A percentile compares a stretch with the other conserved stretches of the same genome.
These are phyloP conservation scores for Ormia ochracea DNA, from an alignment of 2,888 invertebrate genomes.

Conservation along the genomic window DNA sequence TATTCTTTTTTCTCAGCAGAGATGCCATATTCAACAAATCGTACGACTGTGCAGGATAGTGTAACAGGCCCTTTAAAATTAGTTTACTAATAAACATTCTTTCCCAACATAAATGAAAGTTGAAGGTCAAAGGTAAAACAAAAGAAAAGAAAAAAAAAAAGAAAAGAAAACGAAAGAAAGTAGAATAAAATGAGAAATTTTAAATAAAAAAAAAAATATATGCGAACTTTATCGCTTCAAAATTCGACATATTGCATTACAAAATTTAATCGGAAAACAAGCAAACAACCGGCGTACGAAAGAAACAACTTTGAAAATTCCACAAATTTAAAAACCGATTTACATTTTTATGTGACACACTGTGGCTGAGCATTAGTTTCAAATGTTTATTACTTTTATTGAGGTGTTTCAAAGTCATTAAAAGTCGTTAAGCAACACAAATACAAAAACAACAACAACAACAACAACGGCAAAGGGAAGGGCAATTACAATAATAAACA, in stretches of 20 bases:
- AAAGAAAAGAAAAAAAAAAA: no score
- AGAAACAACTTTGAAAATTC: constrained; percentile 2
- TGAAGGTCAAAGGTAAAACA: no score
- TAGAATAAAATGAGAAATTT: no score
- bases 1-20: no score
- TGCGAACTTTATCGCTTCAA: background rate
- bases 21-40: no score
- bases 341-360: constrained; percentile 54
- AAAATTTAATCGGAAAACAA: constrained; percentile 9
- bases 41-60: no score
- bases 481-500: constrained; percentile 8
- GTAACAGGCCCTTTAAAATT: no score
- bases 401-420: constrained; percentile 38
- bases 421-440: constrained; percentile 16
- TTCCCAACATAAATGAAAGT: no score
- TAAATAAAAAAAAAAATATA: no score
- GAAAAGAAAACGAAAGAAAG: no score
- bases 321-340: constrained; percentile 33
- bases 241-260: background rate
- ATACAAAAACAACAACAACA: constrained; percentile 17
- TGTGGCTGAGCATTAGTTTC: constrained; percentile 33
- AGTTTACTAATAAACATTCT: no score
- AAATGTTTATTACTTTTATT: constrained; percentile 16
- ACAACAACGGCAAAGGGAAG: background rate
- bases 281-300: background rate